Base-by-base conservation (phyloP, 2,113 vertebrate genomes). In the Anoplopoma fimbria region DNA sequence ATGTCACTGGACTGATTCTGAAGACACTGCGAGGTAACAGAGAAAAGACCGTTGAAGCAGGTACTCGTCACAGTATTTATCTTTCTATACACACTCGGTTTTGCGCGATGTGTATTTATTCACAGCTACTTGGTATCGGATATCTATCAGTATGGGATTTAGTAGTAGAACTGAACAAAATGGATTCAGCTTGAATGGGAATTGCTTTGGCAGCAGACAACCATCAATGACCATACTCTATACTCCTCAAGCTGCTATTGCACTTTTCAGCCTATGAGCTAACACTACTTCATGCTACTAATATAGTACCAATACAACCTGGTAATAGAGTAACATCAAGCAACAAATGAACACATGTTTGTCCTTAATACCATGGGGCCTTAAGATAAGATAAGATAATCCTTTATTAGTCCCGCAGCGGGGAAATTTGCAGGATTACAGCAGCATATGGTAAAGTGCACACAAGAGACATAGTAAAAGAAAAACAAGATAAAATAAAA, bases 1-100 rank as follows among this genome's bases (percentile, higher is more conserved):
- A 99, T 96, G 92, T 99, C 98, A 85, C 97, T 99, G 72, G 97
- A 99, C 83, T 97, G 96, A 86, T 99, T 99, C 95, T 99, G 98
- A 79, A 99, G 95, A 98, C 96, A 97, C 98, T 99, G 89, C 8
- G 15, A 5, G 71, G 58, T 3, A 21, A 84, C n/a, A 47, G 10
- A 75, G 34, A 42, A 42, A 42, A 63, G 51, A 73, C 4, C 1
- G 29, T 7, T 49, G 53, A 36, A 27, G 57, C 25, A 71, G 53
- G 4, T 13, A 1, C 21, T 69, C 9, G 4, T 36, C 36, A 38
- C 23, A 23, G n/a, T 36, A 40, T 1, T 71, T 1, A 78, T 36
- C 53, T 15, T 27, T 12, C 21, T 60, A 53, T 14, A 38, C 9
- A 79, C 25, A 31, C 31, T 45, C 14, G 23, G 65, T 33, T 45